These are phyloP conservation scores for Panthera uncia DNA, from an alignment of 2,113 vertebrate genomes.

Conservation along the genomic window DNA sequence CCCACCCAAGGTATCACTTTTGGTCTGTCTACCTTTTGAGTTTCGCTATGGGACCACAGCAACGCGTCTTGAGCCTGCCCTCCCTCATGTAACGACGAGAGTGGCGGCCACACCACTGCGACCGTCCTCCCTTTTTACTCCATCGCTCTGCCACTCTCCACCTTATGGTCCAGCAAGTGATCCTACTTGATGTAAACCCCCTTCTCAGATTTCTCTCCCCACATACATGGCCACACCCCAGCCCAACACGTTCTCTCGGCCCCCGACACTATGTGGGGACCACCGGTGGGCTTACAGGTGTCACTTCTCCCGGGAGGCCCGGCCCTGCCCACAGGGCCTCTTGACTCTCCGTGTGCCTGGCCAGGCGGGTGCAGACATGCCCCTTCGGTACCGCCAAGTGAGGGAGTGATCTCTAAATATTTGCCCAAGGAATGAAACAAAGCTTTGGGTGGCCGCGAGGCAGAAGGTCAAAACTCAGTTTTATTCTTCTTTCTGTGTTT, in stretches of 20 bases:
- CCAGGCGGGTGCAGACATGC: accelerated
- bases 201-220: not conserved
- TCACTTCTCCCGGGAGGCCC: not conserved
- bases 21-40: not conserved
- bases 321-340: not conserved
- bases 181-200: not conserved
- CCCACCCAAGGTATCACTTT: not conserved
- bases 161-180: not conserved
- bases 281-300: not conserved
- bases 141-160: accelerated
- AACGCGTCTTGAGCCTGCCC: accelerated
- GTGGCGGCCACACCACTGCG: accelerated
- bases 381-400: accelerated
- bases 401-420: not conserved
- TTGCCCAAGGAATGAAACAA: too few relatives aligned
- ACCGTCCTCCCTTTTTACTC: too few relatives aligned
- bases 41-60: not conserved
- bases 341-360: not conserved
- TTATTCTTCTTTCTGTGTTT: not conserved
- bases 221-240: not conserved
- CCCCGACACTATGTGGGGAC: accelerated
- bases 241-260: not conserved
- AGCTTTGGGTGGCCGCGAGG: not conserved
- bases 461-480: not conserved
- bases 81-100: accelerated